These are phyloP conservation scores for Gila robusta DNA, from an alignment of 2,797 vertebrate genomes.

Conservation along the genomic window DNA sequence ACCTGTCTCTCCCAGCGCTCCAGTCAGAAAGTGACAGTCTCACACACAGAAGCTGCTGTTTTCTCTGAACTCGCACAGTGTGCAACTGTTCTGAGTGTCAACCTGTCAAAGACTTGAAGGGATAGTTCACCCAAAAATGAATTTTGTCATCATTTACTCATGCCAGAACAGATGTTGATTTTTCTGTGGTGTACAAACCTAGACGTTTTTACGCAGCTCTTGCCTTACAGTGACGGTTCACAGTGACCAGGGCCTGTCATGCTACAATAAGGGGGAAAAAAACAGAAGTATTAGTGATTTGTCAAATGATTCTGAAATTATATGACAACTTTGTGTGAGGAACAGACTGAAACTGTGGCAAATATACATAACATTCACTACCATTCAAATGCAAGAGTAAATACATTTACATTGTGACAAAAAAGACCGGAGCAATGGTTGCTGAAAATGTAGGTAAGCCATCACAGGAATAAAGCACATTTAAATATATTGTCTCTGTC, in stretches of 20 bases:
- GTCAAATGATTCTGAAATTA: background rate
- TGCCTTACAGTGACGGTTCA: background rate
- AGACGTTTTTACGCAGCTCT: background rate
- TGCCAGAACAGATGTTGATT: background rate
- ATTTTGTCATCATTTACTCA: background rate
- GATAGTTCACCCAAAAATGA: background rate
- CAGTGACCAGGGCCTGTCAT: background rate
- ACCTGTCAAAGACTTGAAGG: background rate
- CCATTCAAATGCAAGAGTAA: too few relatives aligned
- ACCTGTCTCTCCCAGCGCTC: conserved; percentile 63
- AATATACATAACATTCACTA: background rate
- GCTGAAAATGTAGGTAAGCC: background rate
- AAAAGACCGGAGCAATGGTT: background rate
- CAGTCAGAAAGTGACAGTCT: conserved; percentile 14
- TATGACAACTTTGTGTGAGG: background rate
- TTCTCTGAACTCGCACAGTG: background rate
- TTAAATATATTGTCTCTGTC: background rate
- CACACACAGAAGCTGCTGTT: conserved; percentile 31
- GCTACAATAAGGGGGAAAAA: background rate
- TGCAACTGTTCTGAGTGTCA: background rate
- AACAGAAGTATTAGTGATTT: background rate
- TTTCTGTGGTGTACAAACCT: background rate
- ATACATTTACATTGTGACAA: too few relatives aligned
- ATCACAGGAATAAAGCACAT: background rate
- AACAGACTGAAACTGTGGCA: background rate